These are phyloP conservation scores for Dasyprocta punctata DNA, from an alignment of 2,113 vertebrate species.

Conservation along the genomic window DNA sequence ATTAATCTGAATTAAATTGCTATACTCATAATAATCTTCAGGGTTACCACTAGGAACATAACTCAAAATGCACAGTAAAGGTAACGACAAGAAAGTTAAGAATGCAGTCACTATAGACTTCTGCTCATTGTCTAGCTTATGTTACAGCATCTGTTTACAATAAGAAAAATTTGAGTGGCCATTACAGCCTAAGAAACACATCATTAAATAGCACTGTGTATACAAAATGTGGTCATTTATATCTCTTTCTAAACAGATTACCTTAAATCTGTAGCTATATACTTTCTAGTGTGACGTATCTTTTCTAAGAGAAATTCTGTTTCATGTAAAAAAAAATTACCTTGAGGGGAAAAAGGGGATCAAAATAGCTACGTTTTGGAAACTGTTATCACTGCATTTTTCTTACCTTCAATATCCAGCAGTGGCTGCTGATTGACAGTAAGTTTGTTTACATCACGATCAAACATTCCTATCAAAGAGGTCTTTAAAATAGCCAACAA, in stretches of 20 bases:
- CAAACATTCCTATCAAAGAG: constrained; percentile 93
- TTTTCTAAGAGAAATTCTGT: background rate
- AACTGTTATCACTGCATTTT: background rate
- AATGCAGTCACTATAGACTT: background rate
- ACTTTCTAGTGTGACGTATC: background rate
- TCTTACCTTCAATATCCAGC: constrained; percentile 87
- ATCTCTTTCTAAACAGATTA: background rate
- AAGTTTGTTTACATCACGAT: constrained; percentile 92
- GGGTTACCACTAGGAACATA: background rate
- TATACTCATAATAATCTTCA: background rate
- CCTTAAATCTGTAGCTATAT: background rate
- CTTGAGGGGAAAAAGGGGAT: background rate
- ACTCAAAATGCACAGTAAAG: background rate
- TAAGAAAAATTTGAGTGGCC: background rate
- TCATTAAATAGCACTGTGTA: background rate
- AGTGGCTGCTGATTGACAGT: constrained; percentile 85
- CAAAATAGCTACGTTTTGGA: background rate
- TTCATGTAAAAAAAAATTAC: background rate
- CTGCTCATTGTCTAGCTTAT: background rate
- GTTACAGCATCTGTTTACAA: background rate
- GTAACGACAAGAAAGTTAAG: background rate
- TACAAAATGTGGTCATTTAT: too few species aligned
- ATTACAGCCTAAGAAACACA: background rate
- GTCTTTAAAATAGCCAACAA: constrained; percentile 94
- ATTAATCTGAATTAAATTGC: background rate